phyloP scores from a whole-genome alignment of 2,888 invertebrate species.

The Tetragnatha montana region DNA sequence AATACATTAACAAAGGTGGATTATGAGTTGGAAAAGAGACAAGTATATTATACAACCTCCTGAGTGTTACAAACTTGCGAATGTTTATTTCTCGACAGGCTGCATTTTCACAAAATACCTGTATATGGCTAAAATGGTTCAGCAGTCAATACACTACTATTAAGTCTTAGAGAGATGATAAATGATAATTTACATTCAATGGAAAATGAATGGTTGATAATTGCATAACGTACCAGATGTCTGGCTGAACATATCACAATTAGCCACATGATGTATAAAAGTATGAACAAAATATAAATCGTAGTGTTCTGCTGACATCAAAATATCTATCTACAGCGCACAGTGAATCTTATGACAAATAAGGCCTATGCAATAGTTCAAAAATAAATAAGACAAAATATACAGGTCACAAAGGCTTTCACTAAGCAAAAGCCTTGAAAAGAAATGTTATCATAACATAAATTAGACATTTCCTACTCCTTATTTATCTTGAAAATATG shows the following conservation, averaged over 20 bases:
- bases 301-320: slow-evolving; percentile 43
- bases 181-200: slow-evolving; percentile 55
- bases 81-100: slow-evolving; percentile 53
- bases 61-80: slow-evolving; percentile 70
- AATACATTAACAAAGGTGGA: slow-evolving; percentile 60
- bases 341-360: slow-evolving; percentile 38
- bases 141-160: slow-evolving; percentile 21
- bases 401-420: slow-evolving; percentile 39
- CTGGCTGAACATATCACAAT: slow-evolving; percentile 64
- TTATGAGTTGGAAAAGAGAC: slow-evolving; percentile 45
- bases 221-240: slow-evolving; percentile 49
- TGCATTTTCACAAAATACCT: slow-evolving; percentile 51
- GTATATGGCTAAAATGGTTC: slow-evolving; percentile 37
- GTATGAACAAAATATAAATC: slow-evolving; percentile 54
- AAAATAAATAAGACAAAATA: slow-evolving; percentile 53
- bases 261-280: slow-evolving; percentile 57
- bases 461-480: not conserved
- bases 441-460: not conserved
- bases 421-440: slow-evolving; percentile 31
- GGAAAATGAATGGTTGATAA: slow-evolving; percentile 45
- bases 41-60: slow-evolving; percentile 65
- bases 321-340: slow-evolving; percentile 56
- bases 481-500: slow-evolving; percentile 18
- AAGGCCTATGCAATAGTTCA: slow-evolving; percentile 50
- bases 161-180: slow-evolving; percentile 32